Percentiles rank a stretch among this genome's conserved stretches.
phyloP scores from a whole-genome alignment of 1,140 invertebrate species.

The Drosophila malerkotliana region DNA sequence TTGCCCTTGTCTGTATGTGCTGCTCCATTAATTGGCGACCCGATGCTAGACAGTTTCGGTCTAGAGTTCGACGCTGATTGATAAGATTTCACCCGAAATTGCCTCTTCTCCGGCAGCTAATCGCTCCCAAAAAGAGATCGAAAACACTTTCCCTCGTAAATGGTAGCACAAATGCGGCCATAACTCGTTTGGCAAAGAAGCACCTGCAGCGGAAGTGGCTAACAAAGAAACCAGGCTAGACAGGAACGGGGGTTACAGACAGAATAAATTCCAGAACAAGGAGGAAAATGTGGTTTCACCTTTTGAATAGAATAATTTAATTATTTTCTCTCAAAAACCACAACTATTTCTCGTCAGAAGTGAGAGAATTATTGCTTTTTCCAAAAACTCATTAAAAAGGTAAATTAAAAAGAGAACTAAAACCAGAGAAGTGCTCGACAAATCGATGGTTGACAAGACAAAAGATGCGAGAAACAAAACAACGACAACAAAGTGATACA shows the following conservation, averaged over 20 bases:
- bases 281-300: neutral
- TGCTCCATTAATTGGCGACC: constrained; percentile 15
- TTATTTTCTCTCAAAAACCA: neutral
- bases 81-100: constrained; percentile 71
- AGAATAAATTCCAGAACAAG: neutral
- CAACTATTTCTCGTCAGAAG: neutral
- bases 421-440: constrained; percentile 30
- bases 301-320: too few relatives aligned
- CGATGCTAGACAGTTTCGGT: constrained; percentile 20
- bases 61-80: constrained; percentile 33
- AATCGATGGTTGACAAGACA: constrained; percentile 24
- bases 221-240: neutral
- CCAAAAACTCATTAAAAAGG: neutral
- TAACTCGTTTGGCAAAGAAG: constrained; percentile 46
- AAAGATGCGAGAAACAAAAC: constrained; percentile 8
- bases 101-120: constrained; percentile 21
- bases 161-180: constrained; percentile 20
- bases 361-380: neutral
- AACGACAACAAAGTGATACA: constrained; percentile 37
- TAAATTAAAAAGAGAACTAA: constrained; percentile 1
- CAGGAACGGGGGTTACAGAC: neutral
- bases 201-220: constrained; percentile 3
- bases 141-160: constrained; percentile 68
- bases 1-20: neutral
- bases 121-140: constrained; percentile 38